Evolutionary conservation across 2,888 invertebrate genomes (phyloP), one percentile per base, ranked within the genome.

Genomic region (Pteria penguin): DNA sequence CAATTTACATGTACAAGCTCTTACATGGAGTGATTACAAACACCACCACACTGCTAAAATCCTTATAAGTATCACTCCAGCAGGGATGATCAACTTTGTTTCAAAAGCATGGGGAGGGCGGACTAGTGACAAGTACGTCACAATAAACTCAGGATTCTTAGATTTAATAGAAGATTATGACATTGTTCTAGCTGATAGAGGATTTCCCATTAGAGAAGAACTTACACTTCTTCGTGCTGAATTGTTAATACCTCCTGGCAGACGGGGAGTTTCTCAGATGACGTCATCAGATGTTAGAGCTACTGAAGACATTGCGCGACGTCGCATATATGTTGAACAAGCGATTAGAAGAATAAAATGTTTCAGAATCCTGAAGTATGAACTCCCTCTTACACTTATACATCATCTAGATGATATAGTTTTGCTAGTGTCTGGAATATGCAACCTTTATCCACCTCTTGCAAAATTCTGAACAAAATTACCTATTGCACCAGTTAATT

Each of bases 41-140:
- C 74, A 79, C 27, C 78, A 81, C 52, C 55, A 70, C 32, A 81
- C 79, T 14, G 70, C 71, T 18, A 79, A 81, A 29, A 63, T 74
- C 62, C 58, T 79, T 22, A 67, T 79, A 26, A 58, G 63, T 2
- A 75, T 76, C 22, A 69, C 68, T 31, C 79, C 76, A 22, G 62
- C 29, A 31, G 76, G 75, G n/a, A 29, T 63, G 11, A 75, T 75
- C 26, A 70, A 70, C 52, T 70, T 70, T 61, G 55, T 70, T 24
- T 62, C 70, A 26, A 27, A 27, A 22, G n/a, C n/a, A 29, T 70
- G 62, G 70, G 70, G 70, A 45, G 70, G 70, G 24, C 18, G 70
- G 24, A 45, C 62, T 3, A 70, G 70, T 36, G 70, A 70, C 27
- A 70, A 70, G 45, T 61, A 14, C 29, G 52, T 70, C 8, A 52